Evolutionary conservation across 1,140 invertebrate genomes (phyloP).

Genomic region (Cotesia typhae): DNA sequence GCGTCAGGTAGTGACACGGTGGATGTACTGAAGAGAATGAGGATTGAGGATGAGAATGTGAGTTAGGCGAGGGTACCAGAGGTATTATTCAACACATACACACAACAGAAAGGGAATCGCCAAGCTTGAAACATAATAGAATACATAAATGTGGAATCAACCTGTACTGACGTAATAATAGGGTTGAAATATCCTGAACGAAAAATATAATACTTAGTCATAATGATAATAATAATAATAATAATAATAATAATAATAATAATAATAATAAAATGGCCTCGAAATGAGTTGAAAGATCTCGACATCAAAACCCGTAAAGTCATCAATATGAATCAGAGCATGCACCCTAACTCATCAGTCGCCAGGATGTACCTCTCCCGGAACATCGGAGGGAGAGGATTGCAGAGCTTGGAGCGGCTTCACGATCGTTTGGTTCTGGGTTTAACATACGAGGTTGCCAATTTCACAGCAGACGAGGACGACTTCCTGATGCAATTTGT

Average conservation of each 20-base stretch:
- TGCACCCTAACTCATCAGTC: no score
- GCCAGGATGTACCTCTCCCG: no score
- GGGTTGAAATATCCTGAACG: slow-evolving; percentile 5
- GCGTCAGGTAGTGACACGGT: slow-evolving; percentile 23
- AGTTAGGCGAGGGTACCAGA: slow-evolving; percentile 18
- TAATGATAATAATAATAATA: background rate
- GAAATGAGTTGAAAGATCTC: no score
- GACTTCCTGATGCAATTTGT: no score
- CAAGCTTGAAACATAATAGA: slow-evolving; percentile 49
- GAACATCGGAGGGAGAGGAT: no score
- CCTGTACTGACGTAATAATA: slow-evolving; percentile 21
- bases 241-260: slow-evolving; percentile 12
- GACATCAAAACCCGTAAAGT: no score
- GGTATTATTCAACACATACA: slow-evolving; percentile 22
- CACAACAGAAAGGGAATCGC: slow-evolving; percentile 14
- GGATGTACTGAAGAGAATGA: background rate
- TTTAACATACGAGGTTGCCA: no score
- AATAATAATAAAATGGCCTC: no score
- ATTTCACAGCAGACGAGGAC: no score
- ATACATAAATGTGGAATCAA: slow-evolving; percentile 52
- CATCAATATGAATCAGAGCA: no score
- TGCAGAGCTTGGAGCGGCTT: no score
- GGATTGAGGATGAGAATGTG: slow-evolving; percentile 1
- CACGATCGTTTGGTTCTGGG: no score
- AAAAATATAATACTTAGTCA: slow-evolving; percentile 1